These are phyloP conservation scores for Dascillus cervinus DNA, from an alignment of 2,888 invertebrate genomes.

Conservation along the genomic window DNA sequence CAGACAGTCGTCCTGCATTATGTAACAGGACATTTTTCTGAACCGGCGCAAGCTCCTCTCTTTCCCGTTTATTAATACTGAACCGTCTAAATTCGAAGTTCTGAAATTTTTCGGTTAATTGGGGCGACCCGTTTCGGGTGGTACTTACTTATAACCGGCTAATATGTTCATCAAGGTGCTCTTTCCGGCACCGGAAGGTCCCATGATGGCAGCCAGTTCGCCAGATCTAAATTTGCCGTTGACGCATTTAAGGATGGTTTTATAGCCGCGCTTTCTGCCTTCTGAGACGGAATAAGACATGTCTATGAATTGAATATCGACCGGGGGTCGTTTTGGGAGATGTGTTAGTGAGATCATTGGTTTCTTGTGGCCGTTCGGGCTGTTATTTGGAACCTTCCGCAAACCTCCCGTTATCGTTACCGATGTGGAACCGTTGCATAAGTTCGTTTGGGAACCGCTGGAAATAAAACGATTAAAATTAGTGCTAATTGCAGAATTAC, in stretches of 20 bases:
- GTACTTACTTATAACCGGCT: slow-evolving; percentile 79
- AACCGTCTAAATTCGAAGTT: slow-evolving; percentile 77
- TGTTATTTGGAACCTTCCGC: slow-evolving; percentile 67
- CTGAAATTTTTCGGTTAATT: slow-evolving; percentile 46
- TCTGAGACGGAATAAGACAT: slow-evolving; percentile 86
- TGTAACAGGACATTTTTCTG: slow-evolving; percentile 91
- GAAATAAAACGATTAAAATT: no score
- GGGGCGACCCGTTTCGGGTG: no score
- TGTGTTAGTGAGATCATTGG: slow-evolving; percentile 71
- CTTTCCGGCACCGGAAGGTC: slow-evolving; percentile 78
- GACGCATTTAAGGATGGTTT: slow-evolving; percentile 80
- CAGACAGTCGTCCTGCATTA: slow-evolving; percentile 91
- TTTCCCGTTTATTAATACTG: slow-evolving; percentile 80
- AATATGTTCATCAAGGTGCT: slow-evolving; percentile 84
- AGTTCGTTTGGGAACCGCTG: slow-evolving; percentile 65
- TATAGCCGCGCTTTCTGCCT: slow-evolving; percentile 71
- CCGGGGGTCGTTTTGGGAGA: slow-evolving; percentile 77
- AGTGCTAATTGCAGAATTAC: no score
- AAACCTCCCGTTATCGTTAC: slow-evolving; percentile 34
- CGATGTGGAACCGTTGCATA: slow-evolving; percentile 60
- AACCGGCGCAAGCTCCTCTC: slow-evolving; percentile 80
- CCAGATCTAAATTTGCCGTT: slow-evolving; percentile 84
- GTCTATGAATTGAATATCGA: slow-evolving; percentile 83
- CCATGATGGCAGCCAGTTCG: slow-evolving; percentile 94
- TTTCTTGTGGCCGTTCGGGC: slow-evolving; percentile 60